phyloP scores from a whole-genome alignment of 1,140 invertebrate genomes.

The Panulirus ornatus region DNA sequence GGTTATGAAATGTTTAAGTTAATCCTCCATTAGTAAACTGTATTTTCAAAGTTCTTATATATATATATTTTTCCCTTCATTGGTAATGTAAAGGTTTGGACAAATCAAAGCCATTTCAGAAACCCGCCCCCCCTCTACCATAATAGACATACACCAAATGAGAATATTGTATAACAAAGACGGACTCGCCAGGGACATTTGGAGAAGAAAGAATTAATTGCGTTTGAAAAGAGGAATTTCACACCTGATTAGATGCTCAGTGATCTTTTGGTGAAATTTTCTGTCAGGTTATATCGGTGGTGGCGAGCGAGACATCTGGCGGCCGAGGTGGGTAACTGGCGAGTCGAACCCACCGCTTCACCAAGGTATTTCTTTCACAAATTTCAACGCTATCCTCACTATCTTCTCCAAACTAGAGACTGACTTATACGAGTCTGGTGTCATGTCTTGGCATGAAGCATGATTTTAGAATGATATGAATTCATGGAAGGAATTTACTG shows the following conservation, averaged over 20 bases:
- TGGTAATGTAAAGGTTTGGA: conserved; percentile 41
- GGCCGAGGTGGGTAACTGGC: neutral
- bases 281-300: too few species aligned
- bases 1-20: too few species aligned
- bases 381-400: too few species aligned
- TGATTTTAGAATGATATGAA: too few species aligned
- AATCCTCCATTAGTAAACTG: neutral
- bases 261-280: conserved; percentile 48
- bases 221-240: conserved; percentile 66
- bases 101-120: conserved; percentile 27
- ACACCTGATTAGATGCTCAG: conserved; percentile 65
- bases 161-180: conserved; percentile 67
- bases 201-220: conserved; percentile 71
- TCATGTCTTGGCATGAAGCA: too few species aligned
- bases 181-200: conserved; percentile 53
- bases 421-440: too few species aligned
- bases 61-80: neutral
- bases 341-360: neutral
- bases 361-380: neutral
- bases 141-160: conserved; percentile 57
- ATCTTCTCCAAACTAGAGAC: too few species aligned
- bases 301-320: conserved; percentile 38
- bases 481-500: too few species aligned
- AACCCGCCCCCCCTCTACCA: neutral
- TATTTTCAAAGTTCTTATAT: too few species aligned